These are phyloP conservation scores for Gambusia yucatana DNA, from an alignment of 2,797 vertebrate genomes.

Conservation along the genomic window DNA sequence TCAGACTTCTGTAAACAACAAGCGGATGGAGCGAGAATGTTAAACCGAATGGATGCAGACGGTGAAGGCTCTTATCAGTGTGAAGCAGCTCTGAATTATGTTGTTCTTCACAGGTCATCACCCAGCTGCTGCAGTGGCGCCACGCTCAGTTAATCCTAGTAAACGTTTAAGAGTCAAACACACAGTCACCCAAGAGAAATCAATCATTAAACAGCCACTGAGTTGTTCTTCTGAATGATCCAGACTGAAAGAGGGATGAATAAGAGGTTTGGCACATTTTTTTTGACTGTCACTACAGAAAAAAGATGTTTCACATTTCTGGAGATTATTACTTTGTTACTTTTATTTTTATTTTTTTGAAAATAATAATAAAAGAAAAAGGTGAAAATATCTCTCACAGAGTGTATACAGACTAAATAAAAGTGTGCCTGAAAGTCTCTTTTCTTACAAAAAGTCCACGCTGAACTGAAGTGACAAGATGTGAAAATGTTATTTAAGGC, in stretches of 20 bases:
- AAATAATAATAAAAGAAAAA: not conserved
- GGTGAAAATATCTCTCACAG: not conserved
- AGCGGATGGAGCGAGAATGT: constrained; percentile 36
- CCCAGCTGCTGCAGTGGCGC: constrained; percentile 32
- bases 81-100: constrained; percentile 49
- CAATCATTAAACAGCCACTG: constrained; percentile 21
- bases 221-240: constrained; percentile 14
- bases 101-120: constrained; percentile 49
- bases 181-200: constrained; percentile 5
- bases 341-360: not conserved
- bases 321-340: not conserved
- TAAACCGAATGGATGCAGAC: constrained; percentile 39
- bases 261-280: constrained; percentile 5
- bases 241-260: not conserved
- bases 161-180: constrained; percentile 28
- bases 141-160: constrained; percentile 30
- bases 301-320: not conserved
- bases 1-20: constrained; percentile 44
- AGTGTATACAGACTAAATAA: not conserved
- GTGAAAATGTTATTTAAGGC: not conserved
- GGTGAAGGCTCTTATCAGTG: constrained; percentile 47
- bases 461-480: not conserved
- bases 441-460: not conserved
- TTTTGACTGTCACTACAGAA: not conserved
- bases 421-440: not conserved